Percentiles rank a stretch among this genome's conserved stretches.
Evolutionary conservation across 2,888 invertebrate species (phyloP).

Genomic region (Callimorpha dominula): DNA sequence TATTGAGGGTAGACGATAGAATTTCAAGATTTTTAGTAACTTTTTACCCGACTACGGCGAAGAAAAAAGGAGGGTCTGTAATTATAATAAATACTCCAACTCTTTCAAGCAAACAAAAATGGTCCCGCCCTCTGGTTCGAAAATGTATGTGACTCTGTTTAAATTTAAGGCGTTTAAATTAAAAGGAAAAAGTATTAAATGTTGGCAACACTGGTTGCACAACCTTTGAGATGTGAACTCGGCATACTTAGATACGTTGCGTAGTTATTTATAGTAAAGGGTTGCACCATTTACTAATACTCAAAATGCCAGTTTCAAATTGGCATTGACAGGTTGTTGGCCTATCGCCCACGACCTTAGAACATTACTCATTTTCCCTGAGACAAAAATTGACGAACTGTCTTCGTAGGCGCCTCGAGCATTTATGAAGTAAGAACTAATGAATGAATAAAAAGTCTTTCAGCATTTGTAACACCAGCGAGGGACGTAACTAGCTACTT

Average conservation of each 20-base stretch:
- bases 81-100: no score
- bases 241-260: not conserved
- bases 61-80: no score
- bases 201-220: not conserved
- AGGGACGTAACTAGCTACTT: no score
- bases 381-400: not conserved
- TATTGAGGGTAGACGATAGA: no score
- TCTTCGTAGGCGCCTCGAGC: not conserved
- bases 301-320: slow-evolving; percentile 11
- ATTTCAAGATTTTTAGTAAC: no score
- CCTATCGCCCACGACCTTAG: slow-evolving; percentile 21
- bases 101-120: no score
- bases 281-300: slow-evolving; percentile 11
- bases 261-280: slow-evolving; percentile 8
- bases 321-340: slow-evolving; percentile 27
- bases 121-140: no score
- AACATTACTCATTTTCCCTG: slow-evolving; percentile 1
- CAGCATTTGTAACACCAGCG: no score
- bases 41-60: no score
- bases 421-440: not conserved
- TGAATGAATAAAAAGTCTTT: not conserved
- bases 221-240: not conserved
- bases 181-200: not conserved
- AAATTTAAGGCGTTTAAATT: not conserved
- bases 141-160: not conserved